These are phyloP conservation scores for Microcebus lehilahytsara DNA, from an alignment of 2,113 vertebrate species.

Conservation along the genomic window DNA sequence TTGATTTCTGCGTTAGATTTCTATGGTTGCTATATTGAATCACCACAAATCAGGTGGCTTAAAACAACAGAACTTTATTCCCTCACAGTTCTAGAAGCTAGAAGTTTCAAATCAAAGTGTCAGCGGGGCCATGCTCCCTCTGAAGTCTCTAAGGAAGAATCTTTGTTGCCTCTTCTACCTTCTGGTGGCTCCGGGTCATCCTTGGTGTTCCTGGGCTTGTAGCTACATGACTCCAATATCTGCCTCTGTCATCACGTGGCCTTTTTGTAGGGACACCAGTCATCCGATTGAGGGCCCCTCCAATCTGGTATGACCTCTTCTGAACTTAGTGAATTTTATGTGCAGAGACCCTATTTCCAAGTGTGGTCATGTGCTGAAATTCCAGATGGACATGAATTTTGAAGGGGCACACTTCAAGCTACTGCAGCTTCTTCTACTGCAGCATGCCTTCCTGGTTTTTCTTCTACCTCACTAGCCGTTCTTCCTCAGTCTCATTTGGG, in stretches of 20 bases:
- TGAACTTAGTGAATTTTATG: background rate
- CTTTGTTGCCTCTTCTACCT: background rate
- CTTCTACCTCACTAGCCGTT: background rate
- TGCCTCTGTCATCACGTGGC: background rate
- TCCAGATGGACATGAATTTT: background rate
- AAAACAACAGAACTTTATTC: background rate
- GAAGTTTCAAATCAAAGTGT: background rate
- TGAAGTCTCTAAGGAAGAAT: background rate
- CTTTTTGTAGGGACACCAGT: background rate
- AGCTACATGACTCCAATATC: background rate
- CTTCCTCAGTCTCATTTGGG: background rate
- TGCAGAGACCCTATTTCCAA: background rate
- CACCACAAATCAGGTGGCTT: background rate
- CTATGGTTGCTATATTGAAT: background rate
- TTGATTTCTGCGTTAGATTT: background rate
- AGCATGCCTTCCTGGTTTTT: background rate
- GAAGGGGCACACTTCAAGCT: background rate
- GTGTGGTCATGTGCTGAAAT: background rate
- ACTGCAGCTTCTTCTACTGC: background rate
- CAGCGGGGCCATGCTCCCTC: background rate
- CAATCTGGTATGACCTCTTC: background rate
- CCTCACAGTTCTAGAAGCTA: background rate
- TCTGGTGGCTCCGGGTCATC: background rate
- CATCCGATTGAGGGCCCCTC: background rate
- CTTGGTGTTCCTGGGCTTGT: background rate